Base-by-base conservation (phyloP, 2,113 vertebrate genomes). In the Campylorhamphus procurvoides region DNA sequence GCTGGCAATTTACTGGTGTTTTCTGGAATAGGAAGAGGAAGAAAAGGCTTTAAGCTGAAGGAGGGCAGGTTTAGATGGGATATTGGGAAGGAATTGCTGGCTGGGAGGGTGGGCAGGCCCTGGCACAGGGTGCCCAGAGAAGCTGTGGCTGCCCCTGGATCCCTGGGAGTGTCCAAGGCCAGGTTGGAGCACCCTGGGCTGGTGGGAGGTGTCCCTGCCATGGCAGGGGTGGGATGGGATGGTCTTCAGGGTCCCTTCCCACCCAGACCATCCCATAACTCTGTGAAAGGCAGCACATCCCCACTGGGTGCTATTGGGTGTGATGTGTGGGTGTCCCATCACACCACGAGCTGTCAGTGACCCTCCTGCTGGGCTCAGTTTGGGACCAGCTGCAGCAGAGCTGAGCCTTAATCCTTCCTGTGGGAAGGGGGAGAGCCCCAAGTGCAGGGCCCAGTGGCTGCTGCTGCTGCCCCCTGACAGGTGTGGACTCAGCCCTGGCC, bases 221-320 rank as follows among this genome's bases (percentile, higher is more conserved):
- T 0, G 58, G 69, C 19, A 39, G 46, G 39, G 69, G 5, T 35
- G 50, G 47, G 0, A 8, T 1, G 4, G 20, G 63, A 4, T 3
- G 59, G 3, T 18, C 7, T 67, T 28, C 27, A 12, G 9, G 39
- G 46, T 40, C 39, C 35, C 39, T 53, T 8, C 28, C 35, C 17
- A 7, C 39, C 39, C 46, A 55, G 16, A 27, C 13, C 31, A 35
- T 1, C 6, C 5, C 16, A 16, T 7, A n/a, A 33, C 8, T 24
- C n/a, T 15, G 5, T 40, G 13, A 5, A 39, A 59, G 53, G 24
- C 44, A 31, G 12, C 44, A 3, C 3, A 1, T 7, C 35, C 19
- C 4, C 0, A 0, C 47, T 14, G 47, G 55, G 0, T 31, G 40
- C 52, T n/a, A n/a, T n/a, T n/a, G n/a, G n/a, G n/a, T n/a, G n/a